Percentiles rank a stretch among this genome's conserved stretches.
Conservation (phyloP, 2,888 invertebrate genomes). For the Lasioglossum malachurum region DNA sequence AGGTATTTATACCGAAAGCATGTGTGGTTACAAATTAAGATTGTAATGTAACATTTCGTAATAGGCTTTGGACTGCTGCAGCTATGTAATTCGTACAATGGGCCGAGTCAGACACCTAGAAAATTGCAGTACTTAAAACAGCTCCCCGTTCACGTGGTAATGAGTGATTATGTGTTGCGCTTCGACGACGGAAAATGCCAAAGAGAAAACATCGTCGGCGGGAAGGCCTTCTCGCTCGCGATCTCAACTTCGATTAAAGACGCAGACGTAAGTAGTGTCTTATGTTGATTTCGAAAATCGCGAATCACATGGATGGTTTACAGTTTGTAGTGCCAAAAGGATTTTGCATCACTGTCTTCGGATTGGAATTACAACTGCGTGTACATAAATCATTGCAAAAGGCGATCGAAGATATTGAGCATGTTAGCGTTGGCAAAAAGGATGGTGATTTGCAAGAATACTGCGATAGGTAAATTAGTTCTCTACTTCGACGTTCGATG, state of each 20-base stretch:
- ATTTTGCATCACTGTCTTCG: constrained; percentile 89
- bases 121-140: constrained; percentile 36
- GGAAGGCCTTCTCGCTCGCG: constrained; percentile 92
- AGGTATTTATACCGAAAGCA: constrained; percentile 56
- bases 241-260: constrained; percentile 86
- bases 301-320: background rate
- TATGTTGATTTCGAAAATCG: background rate
- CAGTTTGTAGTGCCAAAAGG: constrained; percentile 89
- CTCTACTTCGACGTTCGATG: background rate
- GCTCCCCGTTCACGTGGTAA: constrained; percentile 61
- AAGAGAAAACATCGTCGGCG: constrained; percentile 89
- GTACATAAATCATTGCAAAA: constrained; percentile 84
- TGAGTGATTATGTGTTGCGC: constrained; percentile 82
- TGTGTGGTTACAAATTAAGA: background rate
- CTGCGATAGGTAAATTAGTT: constrained; percentile 85
- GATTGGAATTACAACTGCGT: constrained; percentile 87
- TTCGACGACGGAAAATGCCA: constrained; percentile 86
- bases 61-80: constrained; percentile 83
- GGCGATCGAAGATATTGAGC: constrained; percentile 86
- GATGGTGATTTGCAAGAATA: constrained; percentile 85
- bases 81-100: constrained; percentile 81
- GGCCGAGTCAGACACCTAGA: constrained; percentile 54
- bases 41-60: background rate
- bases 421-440: constrained; percentile 86
- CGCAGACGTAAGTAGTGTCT: constrained; percentile 83